Base-by-base conservation (phyloP, 2,888 invertebrate genomes). In the Galerucella calmariensis region DNA sequence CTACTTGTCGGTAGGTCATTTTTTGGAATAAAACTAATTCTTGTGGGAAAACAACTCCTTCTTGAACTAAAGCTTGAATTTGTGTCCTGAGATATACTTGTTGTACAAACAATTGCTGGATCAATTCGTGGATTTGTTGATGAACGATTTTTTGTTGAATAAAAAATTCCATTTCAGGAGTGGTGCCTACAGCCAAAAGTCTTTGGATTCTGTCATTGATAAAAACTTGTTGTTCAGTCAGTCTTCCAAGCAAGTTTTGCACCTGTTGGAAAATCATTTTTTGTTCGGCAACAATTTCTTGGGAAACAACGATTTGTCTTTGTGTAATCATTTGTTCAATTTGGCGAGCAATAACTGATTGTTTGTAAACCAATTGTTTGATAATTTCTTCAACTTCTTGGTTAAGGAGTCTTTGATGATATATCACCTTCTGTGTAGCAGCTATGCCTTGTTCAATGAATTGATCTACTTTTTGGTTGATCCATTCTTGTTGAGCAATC, bases 1-100 rank as follows among this genome's bases (percentile, higher is more conserved):
- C 62, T n/a, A 62, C 62, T 41, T 62, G n/a, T 41, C n/a, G 62
- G 41, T 62, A 62, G 35, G 62, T 62, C 3, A 62, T 62, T 62
- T 41, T 41, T n/a, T 62, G 62, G 62, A n/a, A 62, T 6, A 41
- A 9, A n/a, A 62, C 8, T 14, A 62, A 41, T 41, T 62, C 62
- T 35, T 62, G 41, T 3, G 35, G 62, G n/a, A 27, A 14, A 10
- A 41, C 35, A 3, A 10, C n/a, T 62, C 62, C 41, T 35, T 35
- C 35, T 61, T 61, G 61, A 27, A 61, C 35, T 1, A 61, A 24
- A 27, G 24, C 24, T 62, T 62, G n/a, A 41, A 62, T 62, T 62
- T 62, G 62, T 62, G 12, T 11, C 6, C 41, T 62, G 14, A 62
- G 35, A 16, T n/a, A 41, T 6, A n/a, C 20, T 62, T 62, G 62